Evolutionary conservation across 35 echinoderm and acorn worm genomes (phyloP).

Genomic region (Apostichopus japonicus): DNA sequence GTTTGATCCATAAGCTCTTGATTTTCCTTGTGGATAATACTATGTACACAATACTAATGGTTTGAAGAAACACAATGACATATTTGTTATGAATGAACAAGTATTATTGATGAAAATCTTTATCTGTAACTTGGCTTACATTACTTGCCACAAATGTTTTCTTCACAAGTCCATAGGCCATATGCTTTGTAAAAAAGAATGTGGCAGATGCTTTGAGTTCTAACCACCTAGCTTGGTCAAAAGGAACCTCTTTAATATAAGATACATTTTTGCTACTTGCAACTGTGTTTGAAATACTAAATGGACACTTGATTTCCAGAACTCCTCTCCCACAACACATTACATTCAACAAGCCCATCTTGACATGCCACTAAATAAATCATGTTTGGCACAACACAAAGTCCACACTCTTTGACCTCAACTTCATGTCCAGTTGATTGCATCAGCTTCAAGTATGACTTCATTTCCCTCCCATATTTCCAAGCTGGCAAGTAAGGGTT

Average conservation of each 20-base stretch:
- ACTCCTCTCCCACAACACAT: constrained; percentile 57
- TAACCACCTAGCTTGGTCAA: constrained; percentile 43
- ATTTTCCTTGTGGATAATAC: too few relatives aligned
- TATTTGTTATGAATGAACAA: too few relatives aligned
- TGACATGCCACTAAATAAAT: constrained; percentile 43
- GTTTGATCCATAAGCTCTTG: too few relatives aligned
- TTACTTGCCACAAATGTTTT: too few relatives aligned
- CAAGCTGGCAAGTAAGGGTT: constrained; percentile 38
- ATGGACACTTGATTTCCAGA: constrained; percentile 61
- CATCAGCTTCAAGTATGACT: neutral
- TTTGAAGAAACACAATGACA: too few relatives aligned
- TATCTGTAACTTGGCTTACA: too few relatives aligned
- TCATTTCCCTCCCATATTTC: constrained; percentile 45
- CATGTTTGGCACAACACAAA: constrained; percentile 4
- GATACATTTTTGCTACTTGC: constrained; percentile 31
- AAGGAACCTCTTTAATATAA: constrained; percentile 32
- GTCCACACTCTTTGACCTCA: constrained; percentile 38
- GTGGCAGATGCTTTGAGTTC: constrained; percentile 1
- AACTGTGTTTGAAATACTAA: constrained; percentile 23
- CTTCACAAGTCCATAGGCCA: constrained; percentile 51
- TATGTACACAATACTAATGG: too few relatives aligned
- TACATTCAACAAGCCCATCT: constrained; percentile 51
- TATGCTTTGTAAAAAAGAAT: constrained; percentile 44
- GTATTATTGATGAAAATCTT: too few relatives aligned
- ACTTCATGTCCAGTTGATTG: constrained; percentile 3